Base-by-base conservation (phyloP, 2,113 vertebrate genomes). In the Dipodomys ordii region DNA sequence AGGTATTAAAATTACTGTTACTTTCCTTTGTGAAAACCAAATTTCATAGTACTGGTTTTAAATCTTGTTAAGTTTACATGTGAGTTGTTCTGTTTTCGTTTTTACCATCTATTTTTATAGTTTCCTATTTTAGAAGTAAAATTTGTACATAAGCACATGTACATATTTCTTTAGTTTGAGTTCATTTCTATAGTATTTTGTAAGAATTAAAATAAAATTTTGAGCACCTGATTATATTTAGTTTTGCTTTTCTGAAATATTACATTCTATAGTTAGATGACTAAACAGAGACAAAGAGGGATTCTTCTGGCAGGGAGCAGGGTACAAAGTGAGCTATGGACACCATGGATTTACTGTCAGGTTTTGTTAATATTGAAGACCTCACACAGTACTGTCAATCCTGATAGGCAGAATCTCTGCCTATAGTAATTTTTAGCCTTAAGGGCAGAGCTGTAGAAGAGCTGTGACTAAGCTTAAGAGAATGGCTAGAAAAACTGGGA, bases 151-250 rank as follows among this genome's bases (percentile, higher is more conserved):
- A 97, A 96, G 77, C 65, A 97, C 74, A 92, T 95, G 92, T 95
- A 79, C 94, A 97, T 97, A 95, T 79, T n/a, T 78, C 95, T 97
- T 97, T 90, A 83, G 65, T 97, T 97, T 92, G 96, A 80, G 79
- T 96, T 97, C 64, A 91, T 95, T 96, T 96, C 90, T 97, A 95
- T 92, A 92, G 85, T 83, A 95, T 97, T 97, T 97, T 97, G 28
- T 96, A 95, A 97, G 74, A 97, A 96, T 93, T 81, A 32, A 97
- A 97, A 97, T 96, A 96, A 97, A 97, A 85, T 28, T 94, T 92
- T 94, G 94, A 93, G 68, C 57, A 92, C 86, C 69, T 39, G 62
- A 62, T 93, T 86, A 28, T 68, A 67, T 93, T 95, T 91, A 94
- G 77, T 95, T 96, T 90, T 90, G 44, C 79, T 92, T 96, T 96